Conservation (phyloP, 2,797 vertebrate species). For the Malacoraja senta region DNA sequence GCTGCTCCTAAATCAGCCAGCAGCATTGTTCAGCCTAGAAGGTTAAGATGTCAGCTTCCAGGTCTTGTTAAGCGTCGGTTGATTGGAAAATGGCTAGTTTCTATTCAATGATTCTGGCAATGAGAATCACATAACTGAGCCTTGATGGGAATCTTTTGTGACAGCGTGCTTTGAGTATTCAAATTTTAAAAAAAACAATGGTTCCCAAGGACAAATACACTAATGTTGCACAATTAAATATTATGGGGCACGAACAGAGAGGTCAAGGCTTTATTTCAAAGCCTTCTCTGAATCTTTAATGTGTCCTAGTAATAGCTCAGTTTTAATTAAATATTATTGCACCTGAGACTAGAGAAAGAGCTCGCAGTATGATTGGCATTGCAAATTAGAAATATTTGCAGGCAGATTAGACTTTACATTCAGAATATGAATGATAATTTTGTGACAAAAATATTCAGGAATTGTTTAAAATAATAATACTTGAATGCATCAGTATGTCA, state of each 20-base stretch:
- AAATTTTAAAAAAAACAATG: not conserved
- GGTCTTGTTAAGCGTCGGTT: not conserved
- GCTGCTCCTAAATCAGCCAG: not conserved
- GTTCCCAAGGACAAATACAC: not conserved
- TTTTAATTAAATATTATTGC: slow-evolving; percentile 30
- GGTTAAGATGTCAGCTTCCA: not conserved
- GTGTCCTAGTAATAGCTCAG: not conserved
- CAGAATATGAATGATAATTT: not conserved
- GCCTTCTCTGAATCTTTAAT: not conserved
- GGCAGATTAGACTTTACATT: too few species aligned
- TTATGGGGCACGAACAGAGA: not conserved
- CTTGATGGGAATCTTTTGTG: not conserved
- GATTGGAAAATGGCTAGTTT: slow-evolving; percentile 10
- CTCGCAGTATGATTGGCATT: slow-evolving; percentile 3
- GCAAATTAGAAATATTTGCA: not conserved
- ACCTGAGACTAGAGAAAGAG: slow-evolving; percentile 14
- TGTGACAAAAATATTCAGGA: not conserved
- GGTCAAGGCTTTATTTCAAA: not conserved
- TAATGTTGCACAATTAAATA: slow-evolving; percentile 21
- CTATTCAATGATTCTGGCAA: not conserved
- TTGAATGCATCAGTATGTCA: not conserved
- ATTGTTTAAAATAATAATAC: not conserved
- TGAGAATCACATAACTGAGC: not conserved
- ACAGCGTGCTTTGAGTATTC: not conserved
- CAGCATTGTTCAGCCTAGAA: not conserved